A percentile compares a stretch with the other conserved stretches of the same genome.
These are phyloP conservation scores for Lycocerus yunnanus DNA, from an alignment of 2,888 invertebrate species.

Conservation along the genomic window DNA sequence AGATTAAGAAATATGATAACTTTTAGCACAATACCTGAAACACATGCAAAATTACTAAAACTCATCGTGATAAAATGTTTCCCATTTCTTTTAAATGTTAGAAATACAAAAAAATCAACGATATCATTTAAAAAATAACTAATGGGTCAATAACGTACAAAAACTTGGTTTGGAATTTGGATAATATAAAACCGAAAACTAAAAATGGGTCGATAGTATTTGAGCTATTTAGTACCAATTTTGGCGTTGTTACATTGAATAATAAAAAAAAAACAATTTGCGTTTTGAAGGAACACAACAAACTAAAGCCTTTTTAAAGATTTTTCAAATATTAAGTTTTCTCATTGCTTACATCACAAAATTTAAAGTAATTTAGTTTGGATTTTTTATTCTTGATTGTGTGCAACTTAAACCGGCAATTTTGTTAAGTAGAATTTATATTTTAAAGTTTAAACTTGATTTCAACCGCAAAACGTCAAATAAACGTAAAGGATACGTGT, in stretches of 20 bases:
- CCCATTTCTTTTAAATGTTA: no score
- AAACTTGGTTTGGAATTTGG: no score
- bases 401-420: neutral
- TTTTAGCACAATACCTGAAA: no score
- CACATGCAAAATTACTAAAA: neutral
- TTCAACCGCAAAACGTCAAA: neutral
- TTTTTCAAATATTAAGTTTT: neutral
- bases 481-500: neutral
- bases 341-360: neutral
- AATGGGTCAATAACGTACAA: neutral
- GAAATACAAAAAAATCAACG: no score
- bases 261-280: neutral
- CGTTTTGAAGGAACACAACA: neutral
- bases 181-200: neutral
- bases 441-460: neutral
- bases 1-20: neutral
- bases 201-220: neutral
- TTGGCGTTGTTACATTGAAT: neutral
- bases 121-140: neutral
- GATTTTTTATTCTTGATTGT: neutral
- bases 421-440: neutral
- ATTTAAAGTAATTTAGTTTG: no score
- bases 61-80: neutral
- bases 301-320: neutral
- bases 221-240: neutral